A percentile compares a stretch with the other conserved stretches of the same genome.
Evolutionary conservation across 2,888 invertebrate genomes (phyloP).

Genomic region (Pandemis corylana): DNA sequence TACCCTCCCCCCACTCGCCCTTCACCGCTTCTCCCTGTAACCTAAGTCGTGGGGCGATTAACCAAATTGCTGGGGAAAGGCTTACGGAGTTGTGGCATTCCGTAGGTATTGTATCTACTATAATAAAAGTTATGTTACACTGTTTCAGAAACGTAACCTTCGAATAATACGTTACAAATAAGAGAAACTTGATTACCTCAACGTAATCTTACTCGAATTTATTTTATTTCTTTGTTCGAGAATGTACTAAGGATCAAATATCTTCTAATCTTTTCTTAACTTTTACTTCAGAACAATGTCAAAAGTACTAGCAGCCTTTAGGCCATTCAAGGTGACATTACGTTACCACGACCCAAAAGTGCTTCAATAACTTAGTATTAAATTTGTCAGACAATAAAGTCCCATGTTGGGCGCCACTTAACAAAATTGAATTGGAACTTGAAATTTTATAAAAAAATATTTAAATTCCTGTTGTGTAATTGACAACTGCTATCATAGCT

Average conservation of each 20-base stretch:
- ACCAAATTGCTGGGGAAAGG: conserved; percentile 70
- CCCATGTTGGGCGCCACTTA: conserved; percentile 13
- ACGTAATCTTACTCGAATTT: background rate
- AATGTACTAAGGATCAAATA: no score
- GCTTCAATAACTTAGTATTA: background rate
- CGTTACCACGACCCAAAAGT: background rate
- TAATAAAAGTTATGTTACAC: conserved; percentile 39
- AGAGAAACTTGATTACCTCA: conserved; percentile 6
- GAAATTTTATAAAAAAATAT: background rate
- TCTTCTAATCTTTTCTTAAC: no score
- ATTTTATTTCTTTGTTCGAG: no score
- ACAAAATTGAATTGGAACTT: background rate
- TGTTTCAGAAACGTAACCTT: conserved; percentile 11
- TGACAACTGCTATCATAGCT: conserved; percentile 6
- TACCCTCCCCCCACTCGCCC: conserved; percentile 35
- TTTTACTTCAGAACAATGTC: no score
- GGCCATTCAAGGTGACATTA: no score
- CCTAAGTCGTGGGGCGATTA: conserved; percentile 61
- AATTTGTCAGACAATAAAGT: background rate
- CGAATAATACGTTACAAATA: background rate
- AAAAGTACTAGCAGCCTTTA: no score
- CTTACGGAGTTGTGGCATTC: conserved; percentile 64
- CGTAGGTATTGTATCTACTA: conserved; percentile 34
- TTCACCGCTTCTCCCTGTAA: conserved; percentile 29
- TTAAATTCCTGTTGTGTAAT: background rate